Evolutionary conservation across 2,113 vertebrate genomes (phyloP), one percentile per base, ranked within the genome.

Genomic region (Epinephelus moara): DNA sequence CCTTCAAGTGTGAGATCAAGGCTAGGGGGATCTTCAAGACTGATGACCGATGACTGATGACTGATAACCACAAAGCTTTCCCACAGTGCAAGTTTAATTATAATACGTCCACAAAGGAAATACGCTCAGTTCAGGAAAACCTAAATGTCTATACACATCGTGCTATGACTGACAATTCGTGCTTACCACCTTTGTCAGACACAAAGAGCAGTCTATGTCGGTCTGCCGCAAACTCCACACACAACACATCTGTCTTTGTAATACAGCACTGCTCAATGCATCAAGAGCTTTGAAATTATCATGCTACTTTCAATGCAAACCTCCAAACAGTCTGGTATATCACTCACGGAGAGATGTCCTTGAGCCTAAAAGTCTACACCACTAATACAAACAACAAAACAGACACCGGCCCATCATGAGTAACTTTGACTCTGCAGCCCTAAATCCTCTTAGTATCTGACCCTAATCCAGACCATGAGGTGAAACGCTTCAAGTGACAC

Each of bases 401-500:
- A 55, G 33, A 70, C 30, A 64, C 55, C 49, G n/a, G 75, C 69
- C 52, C 52, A 63, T 59, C 33, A n/a, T 23, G 59, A 78, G 81
- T 71, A 91, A 86, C 85, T 89, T 90, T 88, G 87, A 93, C 90
- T 92, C 87, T 78, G 81, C 74, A 64, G 78, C 71, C 52, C 63
- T 76, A 83, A 93, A 94, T 93, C 94, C 91, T 94, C 90, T 94
- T 94, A 93, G 84, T 70, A 80, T 93, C 72, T 93, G 85, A 91
- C 93, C 92, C 88, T 92, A 94, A 94, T 93, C 94, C 94, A 85
- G 73, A 82, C 68, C 55, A 75, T 23, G 88, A 90, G 81, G 89
- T 87, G 88, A 92, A 78, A 83, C 25, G 23, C 69, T 64, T 73
- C 84, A 62, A 78, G 63, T 75, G 78, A 85, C 52, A 66, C 47